Evolutionary conservation across 2,888 invertebrate genomes (phyloP), one percentile per base, ranked within the genome.

Genomic region (Globia sparganii): DNA sequence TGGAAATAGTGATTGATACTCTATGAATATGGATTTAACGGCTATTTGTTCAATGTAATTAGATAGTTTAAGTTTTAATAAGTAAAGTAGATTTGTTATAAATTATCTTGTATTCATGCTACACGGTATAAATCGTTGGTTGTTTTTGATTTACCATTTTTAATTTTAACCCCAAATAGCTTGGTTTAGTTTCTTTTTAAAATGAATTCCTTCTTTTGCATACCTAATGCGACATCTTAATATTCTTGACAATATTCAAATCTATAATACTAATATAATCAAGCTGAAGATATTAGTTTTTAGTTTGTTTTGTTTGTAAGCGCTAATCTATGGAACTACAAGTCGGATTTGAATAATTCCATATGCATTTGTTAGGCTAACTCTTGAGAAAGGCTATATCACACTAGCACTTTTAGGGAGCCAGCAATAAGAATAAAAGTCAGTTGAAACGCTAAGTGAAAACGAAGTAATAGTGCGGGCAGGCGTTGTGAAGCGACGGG

Each of bases 21-120:
- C 46, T 83, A 86, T 83, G 56, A 77, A 83, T 86, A 86, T 82
- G 43, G 53, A 85, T 70, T 18, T 46, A n/a, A 34, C 56, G 37
- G 31, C 46, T 77, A 77, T 77, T 73, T 66, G 59, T 76, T 71
- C 67, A 37, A 58, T 72, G 68, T 73, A 69, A 71, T 58, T 84
- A 72, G 62, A 15, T 59, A 64, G 46, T 53, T 67, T 31, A 13
- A 25, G 2, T 13, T 40, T 65, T 40, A 21, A 58, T 49, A n/a
- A 53, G 21, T 46, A 31, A 34, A 9, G 1, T 56, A 34, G 15
- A 34, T 15, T 21, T 28, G 11, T 34, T 13, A 4, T 37, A 49
- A 70, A 37, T n/a, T 4, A 40, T 9, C 6, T 37, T 53, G 11
- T 18, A 31, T 18, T 40, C 40, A 2, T 25, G 8, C 59, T 31